Conservation (phyloP, 2,797 vertebrate species). For the Remorina albescens region DNA sequence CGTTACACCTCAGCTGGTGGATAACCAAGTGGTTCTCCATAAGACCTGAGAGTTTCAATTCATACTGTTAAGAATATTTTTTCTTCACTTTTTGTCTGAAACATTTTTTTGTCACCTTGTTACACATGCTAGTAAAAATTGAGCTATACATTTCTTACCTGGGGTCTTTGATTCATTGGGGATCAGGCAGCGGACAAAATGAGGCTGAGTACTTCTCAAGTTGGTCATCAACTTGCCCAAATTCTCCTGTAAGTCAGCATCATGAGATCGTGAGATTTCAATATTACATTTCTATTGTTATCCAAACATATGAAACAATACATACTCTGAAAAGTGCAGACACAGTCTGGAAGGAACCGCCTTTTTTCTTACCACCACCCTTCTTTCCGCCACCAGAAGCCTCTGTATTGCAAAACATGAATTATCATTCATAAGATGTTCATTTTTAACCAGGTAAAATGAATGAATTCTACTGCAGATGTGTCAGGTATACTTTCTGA, state of each 20-base stretch:
- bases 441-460: not conserved
- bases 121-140: no score
- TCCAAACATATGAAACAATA: no score
- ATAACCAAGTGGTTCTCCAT: constrained; percentile 87
- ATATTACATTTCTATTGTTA: no score
- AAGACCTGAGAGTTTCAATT: constrained; percentile 65
- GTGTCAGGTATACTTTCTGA: no score
- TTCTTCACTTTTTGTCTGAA: no score
- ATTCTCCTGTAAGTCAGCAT: constrained; percentile 89
- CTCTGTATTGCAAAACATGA: not conserved
- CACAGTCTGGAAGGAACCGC: constrained; percentile 93
- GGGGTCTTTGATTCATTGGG: constrained; percentile 94
- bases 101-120: no score
- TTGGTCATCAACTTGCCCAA: constrained; percentile 74
- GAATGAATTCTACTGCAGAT: no score
- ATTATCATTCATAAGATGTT: no score
- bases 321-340: constrained; percentile 91
- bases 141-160: constrained; percentile 80
- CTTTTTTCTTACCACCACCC: constrained; percentile 90
- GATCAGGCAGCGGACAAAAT: constrained; percentile 92
- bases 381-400: constrained; percentile 83
- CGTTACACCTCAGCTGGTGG: constrained; percentile 91
- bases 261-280: no score
- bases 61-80: no score
- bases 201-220: constrained; percentile 90